These are phyloP conservation scores for Tipula helvola DNA, from an alignment of 2,888 invertebrate genomes.

Conservation along the genomic window DNA sequence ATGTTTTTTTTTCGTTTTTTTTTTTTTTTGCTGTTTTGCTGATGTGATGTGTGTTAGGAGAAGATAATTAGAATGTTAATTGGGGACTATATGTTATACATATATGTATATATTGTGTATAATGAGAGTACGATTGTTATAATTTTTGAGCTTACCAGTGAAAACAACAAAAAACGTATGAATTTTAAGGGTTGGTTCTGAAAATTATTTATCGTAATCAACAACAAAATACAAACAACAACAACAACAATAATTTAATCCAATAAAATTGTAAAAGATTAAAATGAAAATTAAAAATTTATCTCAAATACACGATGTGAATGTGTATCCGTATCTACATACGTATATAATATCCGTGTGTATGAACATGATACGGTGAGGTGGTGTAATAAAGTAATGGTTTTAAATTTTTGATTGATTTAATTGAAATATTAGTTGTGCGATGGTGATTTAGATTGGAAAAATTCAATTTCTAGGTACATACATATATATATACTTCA, in stretches of 20 bases:
- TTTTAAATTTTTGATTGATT: neutral
- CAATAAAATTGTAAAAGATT: slow-evolving; percentile 4
- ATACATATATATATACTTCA: neutral
- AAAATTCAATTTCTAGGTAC: neutral
- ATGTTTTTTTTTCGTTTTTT: no score
- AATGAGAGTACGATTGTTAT: neutral
- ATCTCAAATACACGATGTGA: neutral
- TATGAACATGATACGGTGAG: neutral
- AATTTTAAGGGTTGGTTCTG: neutral
- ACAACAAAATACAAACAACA: neutral
- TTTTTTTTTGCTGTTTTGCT: neutral
- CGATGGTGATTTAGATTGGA: neutral
- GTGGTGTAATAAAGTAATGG: neutral
- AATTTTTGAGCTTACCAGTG: neutral
- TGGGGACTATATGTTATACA: neutral
- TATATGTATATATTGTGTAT: neutral
- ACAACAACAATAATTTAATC: neutral
- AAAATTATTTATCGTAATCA: neutral
- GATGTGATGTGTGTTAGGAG: neutral
- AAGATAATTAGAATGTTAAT: slow-evolving; percentile 4
- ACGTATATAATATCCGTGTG: neutral
- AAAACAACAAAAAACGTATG: neutral
- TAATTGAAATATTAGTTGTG: neutral
- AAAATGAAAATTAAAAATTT: neutral
- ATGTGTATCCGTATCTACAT: neutral